phyloP scores from a whole-genome alignment of 2,888 invertebrate species.

The Pristionchus maxplancki region DNA sequence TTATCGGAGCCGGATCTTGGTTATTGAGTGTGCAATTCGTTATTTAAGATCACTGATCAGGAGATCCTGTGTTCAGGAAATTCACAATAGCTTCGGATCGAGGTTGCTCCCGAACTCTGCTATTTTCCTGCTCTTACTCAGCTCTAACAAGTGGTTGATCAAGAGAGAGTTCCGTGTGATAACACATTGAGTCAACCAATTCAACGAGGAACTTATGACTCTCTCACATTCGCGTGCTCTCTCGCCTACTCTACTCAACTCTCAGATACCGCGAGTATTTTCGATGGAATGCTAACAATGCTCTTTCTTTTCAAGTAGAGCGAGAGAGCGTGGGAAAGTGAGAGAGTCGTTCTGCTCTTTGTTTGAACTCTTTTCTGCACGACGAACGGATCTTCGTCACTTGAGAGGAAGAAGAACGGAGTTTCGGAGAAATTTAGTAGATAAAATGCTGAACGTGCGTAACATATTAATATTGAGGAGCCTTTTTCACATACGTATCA shows the following conservation, averaged over 20 bases:
- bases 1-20: no score
- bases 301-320: neutral
- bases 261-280: neutral
- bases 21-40: no score
- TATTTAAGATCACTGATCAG: no score
- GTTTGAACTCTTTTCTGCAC: conserved; percentile 31
- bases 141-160: neutral
- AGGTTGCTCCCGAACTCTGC: neutral
- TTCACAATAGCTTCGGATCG: no score
- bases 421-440: neutral
- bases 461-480: neutral
- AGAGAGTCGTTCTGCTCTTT: no score
- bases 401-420: neutral
- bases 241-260: neutral
- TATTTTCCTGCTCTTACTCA: neutral
- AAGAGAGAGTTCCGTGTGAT: conserved; percentile 13
- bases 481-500: no score
- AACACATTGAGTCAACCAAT: neutral
- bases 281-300: conserved; percentile 14
- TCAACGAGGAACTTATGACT: no score
- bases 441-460: neutral
- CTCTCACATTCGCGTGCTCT: no score
- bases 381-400: neutral
- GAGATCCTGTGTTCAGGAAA: no score
- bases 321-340: no score